phyloP scores from a whole-genome alignment of 1,140 invertebrate species.

The Drosophila eugracilis region DNA sequence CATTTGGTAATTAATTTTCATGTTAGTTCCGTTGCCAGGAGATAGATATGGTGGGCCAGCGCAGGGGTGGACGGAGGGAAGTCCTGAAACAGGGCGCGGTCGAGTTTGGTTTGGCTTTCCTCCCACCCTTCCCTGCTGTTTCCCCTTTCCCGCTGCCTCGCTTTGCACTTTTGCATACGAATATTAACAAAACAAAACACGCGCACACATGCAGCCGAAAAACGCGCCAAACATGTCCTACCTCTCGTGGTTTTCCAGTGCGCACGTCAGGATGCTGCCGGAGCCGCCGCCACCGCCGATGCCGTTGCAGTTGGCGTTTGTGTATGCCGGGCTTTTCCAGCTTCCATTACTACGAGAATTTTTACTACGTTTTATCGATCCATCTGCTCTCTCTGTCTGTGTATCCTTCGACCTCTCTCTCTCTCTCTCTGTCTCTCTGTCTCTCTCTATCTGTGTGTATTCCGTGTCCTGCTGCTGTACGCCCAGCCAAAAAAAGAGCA shows the following conservation, averaged over 20 bases:
- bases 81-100: conserved; percentile 17
- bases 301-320: conserved; percentile 24
- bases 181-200: conserved; percentile 41
- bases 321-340: conserved; percentile 56
- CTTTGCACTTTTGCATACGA: conserved; percentile 31
- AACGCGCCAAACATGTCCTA: conserved; percentile 84
- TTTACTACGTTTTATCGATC: conserved; percentile 84
- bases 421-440: neutral
- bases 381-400: conserved; percentile 2
- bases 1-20: conserved; percentile 83
- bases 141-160: neutral
- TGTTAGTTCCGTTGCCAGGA: conserved; percentile 52
- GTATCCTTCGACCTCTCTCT: neutral
- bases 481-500: conserved; percentile 72
- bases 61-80: neutral
- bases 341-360: conserved; percentile 81
- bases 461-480: conserved; percentile 58
- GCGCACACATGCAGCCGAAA: conserved; percentile 49
- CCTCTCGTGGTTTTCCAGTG: conserved; percentile 80
- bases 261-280: conserved; percentile 59
- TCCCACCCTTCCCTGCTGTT: neutral
- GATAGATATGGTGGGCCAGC: conserved; percentile 6
- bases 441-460: conserved; percentile 14
- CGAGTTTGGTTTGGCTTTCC: conserved; percentile 15
- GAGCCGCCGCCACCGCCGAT: conserved; percentile 8